Percentiles rank a stretch among this genome's conserved stretches.
These are phyloP conservation scores for Heliconius ethilla DNA, from an alignment of 2,888 invertebrate species.

Conservation along the genomic window DNA sequence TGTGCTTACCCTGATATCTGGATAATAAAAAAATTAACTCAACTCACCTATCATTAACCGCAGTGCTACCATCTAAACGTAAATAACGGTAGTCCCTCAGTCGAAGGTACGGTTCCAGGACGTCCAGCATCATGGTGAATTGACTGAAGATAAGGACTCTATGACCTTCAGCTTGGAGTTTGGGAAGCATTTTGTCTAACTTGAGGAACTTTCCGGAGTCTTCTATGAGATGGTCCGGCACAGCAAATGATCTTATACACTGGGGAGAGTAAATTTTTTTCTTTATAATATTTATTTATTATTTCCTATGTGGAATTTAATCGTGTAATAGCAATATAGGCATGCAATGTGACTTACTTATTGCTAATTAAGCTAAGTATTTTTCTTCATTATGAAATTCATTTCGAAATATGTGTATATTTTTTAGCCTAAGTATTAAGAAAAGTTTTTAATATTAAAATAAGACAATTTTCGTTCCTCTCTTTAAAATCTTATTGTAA, in stretches of 20 bases:
- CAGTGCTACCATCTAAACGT: constrained; percentile 94
- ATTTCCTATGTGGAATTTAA: too few relatives aligned
- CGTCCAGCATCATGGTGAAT: constrained; percentile 97
- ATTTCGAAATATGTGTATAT: too few relatives aligned
- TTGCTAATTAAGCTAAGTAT: too few relatives aligned
- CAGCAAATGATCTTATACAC: constrained; percentile 83
- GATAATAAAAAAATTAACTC: not conserved
- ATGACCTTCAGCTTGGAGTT: constrained; percentile 87
- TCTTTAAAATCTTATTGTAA: too few relatives aligned
- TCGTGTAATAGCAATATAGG: too few relatives aligned
- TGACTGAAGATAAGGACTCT: constrained; percentile 97
- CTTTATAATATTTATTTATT: not conserved
- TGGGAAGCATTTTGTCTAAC: constrained; percentile 89
- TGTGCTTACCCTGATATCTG: too few relatives aligned
- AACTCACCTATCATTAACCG: constrained; percentile 87
- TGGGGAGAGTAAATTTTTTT: constrained; percentile 50
- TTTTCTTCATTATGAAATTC: too few relatives aligned
- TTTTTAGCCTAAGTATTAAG: too few relatives aligned
- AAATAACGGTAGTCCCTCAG: constrained; percentile 87
- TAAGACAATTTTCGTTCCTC: too few relatives aligned
- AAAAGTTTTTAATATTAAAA: too few relatives aligned
- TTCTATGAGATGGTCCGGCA: constrained; percentile 87
- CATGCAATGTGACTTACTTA: too few relatives aligned
- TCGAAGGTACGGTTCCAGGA: constrained; percentile 93
- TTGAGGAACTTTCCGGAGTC: constrained; percentile 93